Percentiles rank a stretch among this genome's conserved stretches.
Evolutionary conservation across 2,113 vertebrate species (phyloP).

Genomic region (Chloropsis hardwickii): DNA sequence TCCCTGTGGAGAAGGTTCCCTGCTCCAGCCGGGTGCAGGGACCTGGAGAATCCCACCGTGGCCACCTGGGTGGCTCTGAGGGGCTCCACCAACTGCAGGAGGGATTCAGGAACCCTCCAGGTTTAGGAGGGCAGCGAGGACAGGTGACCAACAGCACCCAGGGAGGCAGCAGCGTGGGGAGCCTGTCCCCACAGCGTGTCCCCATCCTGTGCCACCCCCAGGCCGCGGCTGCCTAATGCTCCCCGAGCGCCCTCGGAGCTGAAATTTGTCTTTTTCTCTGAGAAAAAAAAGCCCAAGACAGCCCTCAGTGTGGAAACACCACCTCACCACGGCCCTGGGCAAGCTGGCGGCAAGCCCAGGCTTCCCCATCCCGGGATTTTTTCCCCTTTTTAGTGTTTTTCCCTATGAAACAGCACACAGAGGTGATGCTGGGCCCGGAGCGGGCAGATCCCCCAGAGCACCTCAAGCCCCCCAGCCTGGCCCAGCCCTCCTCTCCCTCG

Average conservation of each 20-base stretch:
- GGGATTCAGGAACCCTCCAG: neutral
- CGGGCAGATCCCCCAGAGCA: neutral
- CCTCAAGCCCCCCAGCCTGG: neutral
- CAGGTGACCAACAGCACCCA: neutral
- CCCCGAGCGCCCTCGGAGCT: neutral
- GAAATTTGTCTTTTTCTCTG: neutral
- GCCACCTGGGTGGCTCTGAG: neutral
- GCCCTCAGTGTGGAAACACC: neutral
- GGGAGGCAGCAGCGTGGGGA: neutral
- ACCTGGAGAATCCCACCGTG: neutral
- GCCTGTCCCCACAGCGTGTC: neutral
- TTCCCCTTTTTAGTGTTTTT: neutral
- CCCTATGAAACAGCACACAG: neutral
- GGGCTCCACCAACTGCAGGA: neutral
- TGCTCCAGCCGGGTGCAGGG: neutral
- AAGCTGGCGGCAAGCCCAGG: neutral
- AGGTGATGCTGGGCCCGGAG: neutral
- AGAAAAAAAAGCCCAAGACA: neutral
- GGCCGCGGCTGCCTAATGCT: neutral
- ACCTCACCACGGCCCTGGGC: rapidly evolving
- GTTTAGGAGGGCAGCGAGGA: neutral
- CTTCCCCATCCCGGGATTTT: neutral
- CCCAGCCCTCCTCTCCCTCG: constrained; percentile 24
- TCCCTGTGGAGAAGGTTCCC: neutral
- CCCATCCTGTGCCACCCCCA: neutral